Percentiles rank a stretch among this genome's conserved stretches.
These are phyloP conservation scores for Sminthurinus signatus DNA, from an alignment of 1,140 invertebrate species.

Conservation along the genomic window DNA sequence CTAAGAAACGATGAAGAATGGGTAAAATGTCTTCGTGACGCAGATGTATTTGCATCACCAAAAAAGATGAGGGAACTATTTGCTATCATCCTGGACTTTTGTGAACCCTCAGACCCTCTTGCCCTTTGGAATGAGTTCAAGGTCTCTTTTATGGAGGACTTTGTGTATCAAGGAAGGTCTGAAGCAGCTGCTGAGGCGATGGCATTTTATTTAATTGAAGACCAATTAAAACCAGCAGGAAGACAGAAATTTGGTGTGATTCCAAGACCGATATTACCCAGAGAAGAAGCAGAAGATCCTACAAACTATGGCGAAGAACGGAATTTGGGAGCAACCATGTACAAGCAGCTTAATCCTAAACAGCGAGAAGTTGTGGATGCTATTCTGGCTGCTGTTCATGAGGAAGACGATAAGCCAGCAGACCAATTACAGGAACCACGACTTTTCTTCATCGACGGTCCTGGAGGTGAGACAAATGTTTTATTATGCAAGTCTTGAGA, in stretches of 20 bases:
- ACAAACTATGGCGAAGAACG: too few species aligned
- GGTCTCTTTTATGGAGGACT: slow-evolving; percentile 23
- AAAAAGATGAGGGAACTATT: slow-evolving; percentile 34
- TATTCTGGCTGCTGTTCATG: too few species aligned
- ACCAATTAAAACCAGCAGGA: neutral
- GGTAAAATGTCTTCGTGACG: slow-evolving; percentile 38
- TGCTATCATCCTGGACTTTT: slow-evolving; percentile 27
- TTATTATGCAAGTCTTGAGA: neutral
- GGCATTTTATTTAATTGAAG: neutral
- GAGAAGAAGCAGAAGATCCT: too few species aligned
- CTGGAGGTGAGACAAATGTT: neutral
- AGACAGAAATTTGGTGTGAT: too few species aligned
- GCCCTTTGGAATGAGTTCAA: slow-evolving; percentile 28
- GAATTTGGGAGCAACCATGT: neutral
- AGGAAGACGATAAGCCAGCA: too few species aligned
- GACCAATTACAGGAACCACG: too few species aligned
- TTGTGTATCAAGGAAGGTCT: neutral
- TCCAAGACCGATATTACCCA: too few species aligned
- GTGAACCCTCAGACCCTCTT: slow-evolving; percentile 27
- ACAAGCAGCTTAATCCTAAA: neutral
- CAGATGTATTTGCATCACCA: slow-evolving; percentile 20
- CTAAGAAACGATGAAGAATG: slow-evolving; percentile 45
- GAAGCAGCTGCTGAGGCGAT: neutral
- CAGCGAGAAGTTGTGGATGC: too few species aligned
- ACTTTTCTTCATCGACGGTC: neutral